phyloP scores from a whole-genome alignment of 2,888 invertebrate genomes.

The Lasioglossum oenotherae region DNA sequence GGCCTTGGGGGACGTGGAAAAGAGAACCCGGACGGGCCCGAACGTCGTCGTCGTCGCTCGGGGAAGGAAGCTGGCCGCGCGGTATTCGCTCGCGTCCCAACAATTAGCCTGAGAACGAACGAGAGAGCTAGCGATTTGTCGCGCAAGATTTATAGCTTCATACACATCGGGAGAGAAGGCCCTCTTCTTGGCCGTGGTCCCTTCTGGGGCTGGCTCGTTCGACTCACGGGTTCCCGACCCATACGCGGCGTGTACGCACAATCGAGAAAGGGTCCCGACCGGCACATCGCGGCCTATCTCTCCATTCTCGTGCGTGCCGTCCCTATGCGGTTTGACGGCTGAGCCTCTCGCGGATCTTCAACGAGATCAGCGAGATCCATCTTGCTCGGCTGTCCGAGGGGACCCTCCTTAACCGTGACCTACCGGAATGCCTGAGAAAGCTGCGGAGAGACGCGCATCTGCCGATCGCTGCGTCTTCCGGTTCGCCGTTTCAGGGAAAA shows the following conservation, averaged over 20 bases:
- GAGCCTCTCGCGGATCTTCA: slow-evolving; percentile 60
- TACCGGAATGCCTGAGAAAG: slow-evolving; percentile 71
- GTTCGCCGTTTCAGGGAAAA: slow-evolving; percentile 37
- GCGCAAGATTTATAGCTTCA: slow-evolving; percentile 80
- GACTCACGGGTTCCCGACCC: slow-evolving; percentile 48
- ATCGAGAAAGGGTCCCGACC: slow-evolving; percentile 53
- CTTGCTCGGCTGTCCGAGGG: slow-evolving; percentile 48
- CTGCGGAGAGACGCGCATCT: slow-evolving; percentile 42
- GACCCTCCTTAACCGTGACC: slow-evolving; percentile 65
- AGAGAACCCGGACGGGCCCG: slow-evolving; percentile 34
- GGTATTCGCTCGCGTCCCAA: slow-evolving; percentile 76
- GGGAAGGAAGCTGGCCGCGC: slow-evolving; percentile 37
- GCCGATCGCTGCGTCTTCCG: slow-evolving; percentile 60
- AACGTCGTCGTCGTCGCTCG: slow-evolving; percentile 7
- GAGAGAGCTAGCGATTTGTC: slow-evolving; percentile 78
- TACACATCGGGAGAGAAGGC: slow-evolving; percentile 71
- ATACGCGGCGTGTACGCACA: slow-evolving; percentile 54
- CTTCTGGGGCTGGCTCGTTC: slow-evolving; percentile 21
- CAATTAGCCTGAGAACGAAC: slow-evolving; percentile 80
- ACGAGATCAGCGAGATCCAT: slow-evolving; percentile 68
- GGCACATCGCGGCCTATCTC: slow-evolving; percentile 44
- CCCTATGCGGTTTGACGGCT: slow-evolving; percentile 59
- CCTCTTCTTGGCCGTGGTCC: slow-evolving; percentile 25
- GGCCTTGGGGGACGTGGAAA: slow-evolving; percentile 18
- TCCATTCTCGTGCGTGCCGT: slow-evolving; percentile 46